Conservation (phyloP, 2,888 invertebrate genomes). For the Agrilus biguttatus region DNA sequence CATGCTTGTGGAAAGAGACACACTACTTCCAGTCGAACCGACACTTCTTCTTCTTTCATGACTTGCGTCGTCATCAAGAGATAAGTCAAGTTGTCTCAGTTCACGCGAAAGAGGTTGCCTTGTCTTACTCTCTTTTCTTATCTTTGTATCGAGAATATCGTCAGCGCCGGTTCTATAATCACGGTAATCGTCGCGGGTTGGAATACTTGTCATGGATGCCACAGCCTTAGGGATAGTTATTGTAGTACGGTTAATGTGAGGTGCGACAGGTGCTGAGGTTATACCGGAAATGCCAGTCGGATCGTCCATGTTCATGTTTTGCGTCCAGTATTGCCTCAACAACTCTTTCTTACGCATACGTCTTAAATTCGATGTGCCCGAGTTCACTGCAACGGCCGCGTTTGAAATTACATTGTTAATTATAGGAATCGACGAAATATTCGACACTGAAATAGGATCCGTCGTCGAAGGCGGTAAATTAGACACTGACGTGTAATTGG, state of each 20-base stretch:
- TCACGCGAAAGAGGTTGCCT: constrained; percentile 41
- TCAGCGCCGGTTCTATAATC: constrained; percentile 30
- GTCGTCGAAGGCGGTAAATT: constrained; percentile 43
- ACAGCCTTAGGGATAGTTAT: constrained; percentile 81
- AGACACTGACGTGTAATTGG: constrained; percentile 52
- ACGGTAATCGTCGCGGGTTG: constrained; percentile 73
- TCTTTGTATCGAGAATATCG: constrained; percentile 49
- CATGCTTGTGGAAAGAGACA: constrained; percentile 19
- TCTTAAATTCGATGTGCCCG: constrained; percentile 61
- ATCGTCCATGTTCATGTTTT: constrained; percentile 72
- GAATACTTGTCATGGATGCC: constrained; percentile 76
- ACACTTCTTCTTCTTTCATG: constrained; percentile 30
- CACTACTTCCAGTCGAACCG: constrained; percentile 29
- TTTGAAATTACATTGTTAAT: constrained; percentile 27
- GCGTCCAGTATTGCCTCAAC: constrained; percentile 70
- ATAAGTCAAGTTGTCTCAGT: constrained; percentile 46
- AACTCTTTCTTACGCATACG: constrained; percentile 85
- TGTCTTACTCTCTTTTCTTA: constrained; percentile 41
- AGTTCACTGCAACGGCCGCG: constrained; percentile 17
- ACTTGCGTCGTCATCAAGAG: constrained; percentile 39
- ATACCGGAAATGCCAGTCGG: constrained; percentile 41
- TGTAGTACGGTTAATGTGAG: constrained; percentile 50
- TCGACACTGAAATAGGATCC: constrained; percentile 29
- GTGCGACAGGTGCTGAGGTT: constrained; percentile 42
- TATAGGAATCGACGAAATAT: constrained; percentile 33